phyloP scores from a whole-genome alignment of 2,797 vertebrate species.

The Tragopan temminckii region DNA sequence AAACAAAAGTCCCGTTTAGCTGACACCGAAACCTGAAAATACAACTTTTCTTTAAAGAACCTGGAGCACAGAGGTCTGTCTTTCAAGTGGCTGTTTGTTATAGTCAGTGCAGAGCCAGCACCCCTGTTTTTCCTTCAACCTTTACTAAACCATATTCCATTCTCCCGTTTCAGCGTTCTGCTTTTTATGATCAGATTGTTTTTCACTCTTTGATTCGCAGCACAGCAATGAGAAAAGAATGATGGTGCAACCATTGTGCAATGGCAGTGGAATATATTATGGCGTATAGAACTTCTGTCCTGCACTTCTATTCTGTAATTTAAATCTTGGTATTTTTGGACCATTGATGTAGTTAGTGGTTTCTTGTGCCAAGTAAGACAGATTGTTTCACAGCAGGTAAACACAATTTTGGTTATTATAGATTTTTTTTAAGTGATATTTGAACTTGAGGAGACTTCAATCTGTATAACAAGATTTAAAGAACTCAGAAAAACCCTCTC shows the following conservation, averaged over 20 bases:
- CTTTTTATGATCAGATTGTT: constrained; percentile 38
- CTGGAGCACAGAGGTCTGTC: not conserved
- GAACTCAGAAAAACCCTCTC: not conserved
- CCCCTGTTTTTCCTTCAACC: not conserved
- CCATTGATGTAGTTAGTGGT: constrained; percentile 59
- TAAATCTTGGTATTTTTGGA: constrained; percentile 58
- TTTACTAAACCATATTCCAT: not conserved
- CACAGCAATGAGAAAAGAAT: not conserved
- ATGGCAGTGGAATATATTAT: constrained; percentile 18
- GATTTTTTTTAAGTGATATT: constrained; percentile 17
- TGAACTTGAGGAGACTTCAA: constrained; percentile 41
- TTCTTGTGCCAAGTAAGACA: constrained; percentile 63
- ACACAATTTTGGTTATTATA: constrained; percentile 57
- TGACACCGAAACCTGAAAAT: not conserved
- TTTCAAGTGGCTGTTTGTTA: not conserved
- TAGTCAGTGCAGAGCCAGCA: not conserved
- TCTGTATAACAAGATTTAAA: constrained; percentile 61
- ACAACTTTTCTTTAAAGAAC: not conserved
- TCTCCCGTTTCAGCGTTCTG: not conserved
- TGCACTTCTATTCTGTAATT: constrained; percentile 17
- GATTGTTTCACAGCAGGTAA: constrained; percentile 68
- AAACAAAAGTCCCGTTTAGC: not conserved
- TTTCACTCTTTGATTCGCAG: not conserved
- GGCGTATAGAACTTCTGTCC: not conserved
- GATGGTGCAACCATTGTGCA: not conserved